Evolutionary conservation across 2,797 vertebrate genomes (phyloP).

Genomic region (Tenualosa thibaudeaui): DNA sequence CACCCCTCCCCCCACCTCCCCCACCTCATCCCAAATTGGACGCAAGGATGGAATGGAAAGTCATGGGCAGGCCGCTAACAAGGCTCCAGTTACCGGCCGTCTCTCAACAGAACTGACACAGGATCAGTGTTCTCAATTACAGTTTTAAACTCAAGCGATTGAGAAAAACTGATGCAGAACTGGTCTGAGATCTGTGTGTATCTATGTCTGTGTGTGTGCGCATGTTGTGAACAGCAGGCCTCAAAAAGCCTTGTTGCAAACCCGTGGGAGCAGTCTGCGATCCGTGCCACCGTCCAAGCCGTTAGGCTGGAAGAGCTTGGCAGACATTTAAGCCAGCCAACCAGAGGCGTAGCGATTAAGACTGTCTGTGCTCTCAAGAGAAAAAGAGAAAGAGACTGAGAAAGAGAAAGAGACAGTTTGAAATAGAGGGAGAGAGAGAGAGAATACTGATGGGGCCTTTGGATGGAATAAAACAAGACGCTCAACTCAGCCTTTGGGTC

Average conservation of each 20-base stretch:
- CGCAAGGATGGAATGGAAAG: not conserved
- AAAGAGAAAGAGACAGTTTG: not conserved
- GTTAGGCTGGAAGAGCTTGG: not conserved
- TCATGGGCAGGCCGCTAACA: not conserved
- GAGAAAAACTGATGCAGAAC: not conserved
- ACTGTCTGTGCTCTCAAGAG: conserved; percentile 53
- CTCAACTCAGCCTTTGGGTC: not conserved
- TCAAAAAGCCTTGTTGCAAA: not conserved
- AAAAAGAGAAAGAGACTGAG: not conserved
- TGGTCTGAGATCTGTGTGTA: not conserved
- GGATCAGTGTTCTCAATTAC: conserved; percentile 25
- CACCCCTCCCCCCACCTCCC: not conserved
- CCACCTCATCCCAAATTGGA: not conserved
- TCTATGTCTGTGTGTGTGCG: no score
- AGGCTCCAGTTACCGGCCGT: not conserved
- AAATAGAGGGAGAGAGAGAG: not conserved
- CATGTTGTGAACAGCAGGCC: not conserved
- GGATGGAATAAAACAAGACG: conserved; percentile 41
- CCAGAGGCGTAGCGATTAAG: conserved; percentile 72
- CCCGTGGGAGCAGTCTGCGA: conserved; percentile 5
- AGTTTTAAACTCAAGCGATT: not conserved
- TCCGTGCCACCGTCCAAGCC: not conserved
- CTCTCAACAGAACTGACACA: conserved; percentile 1
- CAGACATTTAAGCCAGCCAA: conserved; percentile 57
- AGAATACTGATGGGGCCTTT: conserved; percentile 38